phyloP scores from a whole-genome alignment of 2,113 vertebrate genomes.

The Siphamia tubifer region DNA sequence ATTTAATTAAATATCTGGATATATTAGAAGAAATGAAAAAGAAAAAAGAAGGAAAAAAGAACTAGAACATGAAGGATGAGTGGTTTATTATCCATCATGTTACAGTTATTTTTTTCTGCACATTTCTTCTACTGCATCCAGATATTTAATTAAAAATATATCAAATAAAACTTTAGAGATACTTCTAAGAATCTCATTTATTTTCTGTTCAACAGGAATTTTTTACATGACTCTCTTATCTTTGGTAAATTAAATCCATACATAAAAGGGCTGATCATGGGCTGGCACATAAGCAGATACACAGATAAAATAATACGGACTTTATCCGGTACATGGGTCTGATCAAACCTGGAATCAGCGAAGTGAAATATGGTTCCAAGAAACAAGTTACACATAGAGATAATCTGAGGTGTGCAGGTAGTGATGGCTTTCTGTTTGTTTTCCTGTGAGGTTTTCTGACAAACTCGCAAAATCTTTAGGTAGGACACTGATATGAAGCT shows the following conservation, averaged over 20 bases:
- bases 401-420: constrained; percentile 33
- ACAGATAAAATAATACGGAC: constrained; percentile 6
- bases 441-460: neutral
- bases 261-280: constrained; percentile 20
- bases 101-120: no score
- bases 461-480: constrained; percentile 9
- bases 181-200: neutral
- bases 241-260: constrained; percentile 18
- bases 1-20: no score
- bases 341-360: neutral
- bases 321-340: neutral
- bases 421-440: constrained; percentile 22
- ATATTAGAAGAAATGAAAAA: no score
- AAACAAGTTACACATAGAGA: constrained; percentile 30
- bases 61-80: no score
- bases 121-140: no score
- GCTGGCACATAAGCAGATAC: constrained; percentile 19
- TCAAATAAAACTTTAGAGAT: no score
- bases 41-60: no score
- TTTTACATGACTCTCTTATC: constrained; percentile 9
- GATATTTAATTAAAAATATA: no score
- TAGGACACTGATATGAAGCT: constrained; percentile 26
- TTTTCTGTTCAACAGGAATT: neutral
- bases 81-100: no score
- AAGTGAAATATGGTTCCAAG: constrained; percentile 1